Percentiles rank a stretch among this genome's conserved stretches.
These are phyloP conservation scores for Stichopus horrens DNA, from an alignment of 53 echinoderm and acorn worm species.

Conservation along the genomic window DNA sequence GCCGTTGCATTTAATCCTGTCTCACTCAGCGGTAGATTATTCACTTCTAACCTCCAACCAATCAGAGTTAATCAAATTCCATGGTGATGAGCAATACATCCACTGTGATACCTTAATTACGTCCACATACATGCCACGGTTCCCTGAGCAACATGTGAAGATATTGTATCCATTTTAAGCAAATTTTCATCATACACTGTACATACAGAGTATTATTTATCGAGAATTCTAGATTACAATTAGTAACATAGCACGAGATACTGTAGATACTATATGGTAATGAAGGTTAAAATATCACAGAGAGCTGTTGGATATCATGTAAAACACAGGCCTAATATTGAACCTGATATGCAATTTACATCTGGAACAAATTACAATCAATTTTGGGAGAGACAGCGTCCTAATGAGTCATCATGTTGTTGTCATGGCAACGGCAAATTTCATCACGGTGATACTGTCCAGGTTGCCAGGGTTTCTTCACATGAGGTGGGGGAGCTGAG, in stretches of 20 bases:
- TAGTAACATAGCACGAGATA: background rate
- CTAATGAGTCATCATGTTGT: background rate
- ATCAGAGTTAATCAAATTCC: background rate
- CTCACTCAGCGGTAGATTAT: background rate
- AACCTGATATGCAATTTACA: background rate
- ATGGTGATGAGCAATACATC: background rate
- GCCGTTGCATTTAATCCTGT: background rate
- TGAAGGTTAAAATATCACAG: background rate
- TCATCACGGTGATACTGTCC: background rate
- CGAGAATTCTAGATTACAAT: background rate
- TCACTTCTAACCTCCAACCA: background rate
- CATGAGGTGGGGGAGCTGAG: background rate
- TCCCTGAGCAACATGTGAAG: too few species aligned
- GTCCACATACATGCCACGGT: too few species aligned
- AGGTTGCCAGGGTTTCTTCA: background rate
- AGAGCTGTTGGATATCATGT: constrained; percentile 6
- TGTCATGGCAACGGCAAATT: background rate
- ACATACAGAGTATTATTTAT: background rate
- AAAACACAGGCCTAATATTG: background rate
- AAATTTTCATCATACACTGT: too few species aligned
- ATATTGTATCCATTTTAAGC: too few species aligned
- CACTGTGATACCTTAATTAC: too few species aligned
- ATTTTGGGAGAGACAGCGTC: background rate
- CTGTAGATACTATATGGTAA: background rate
- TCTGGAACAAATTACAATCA: background rate